Base-by-base conservation (phyloP, 2,113 vertebrate species). In the Tinamus guttatus region DNA sequence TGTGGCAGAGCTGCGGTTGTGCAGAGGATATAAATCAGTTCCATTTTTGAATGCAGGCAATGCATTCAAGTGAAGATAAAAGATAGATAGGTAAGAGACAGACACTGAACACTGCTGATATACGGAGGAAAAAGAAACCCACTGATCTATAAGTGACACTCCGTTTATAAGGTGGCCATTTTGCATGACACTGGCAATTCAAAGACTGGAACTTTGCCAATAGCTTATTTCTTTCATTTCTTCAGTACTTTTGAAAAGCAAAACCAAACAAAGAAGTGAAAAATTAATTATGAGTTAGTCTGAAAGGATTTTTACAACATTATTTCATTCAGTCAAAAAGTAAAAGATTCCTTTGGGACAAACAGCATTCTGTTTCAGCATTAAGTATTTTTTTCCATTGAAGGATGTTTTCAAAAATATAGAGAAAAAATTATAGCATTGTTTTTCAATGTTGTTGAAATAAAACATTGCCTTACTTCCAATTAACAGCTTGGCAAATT, bases 11-110 rank as follows among this genome's bases (percentile, higher is more conserved):
- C 93, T 91, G 86, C 79, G 77, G 58, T 3, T 90, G 47, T 52
- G 65, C 41, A 60, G 86, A 87, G 58, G 86, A 62, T 94, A 90
- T 80, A 79, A 85, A 91, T 87, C 70, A 87, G 40, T 68, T 71
- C 75, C 43, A 38, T 62, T 54, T 85, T 59, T 92, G 49, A 11
- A 24, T 73, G 52, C 75, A 87, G 43, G 67, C 43, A 91, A 82
- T 2, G 10, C 40, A 75, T 58, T 49, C 20, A 14, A 63, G 60
- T 63, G 78, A 79, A 91, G 77, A 76, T 30, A 75, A 94, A 92
- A 79, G 84, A 85, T 82, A 62, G 52, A 43, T 83, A 78, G 65
- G n/a, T 6, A 8, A 47, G 41, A 52, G 67, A 52, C 54, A 65
- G 73, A 18, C 41, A 69, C 2, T 68, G 34, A 91, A 76, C 0